Percentiles rank a stretch among this genome's conserved stretches.
These are phyloP conservation scores for Patella ulyssiponensis DNA, from an alignment of 2,888 invertebrate genomes.

Conservation along the genomic window DNA sequence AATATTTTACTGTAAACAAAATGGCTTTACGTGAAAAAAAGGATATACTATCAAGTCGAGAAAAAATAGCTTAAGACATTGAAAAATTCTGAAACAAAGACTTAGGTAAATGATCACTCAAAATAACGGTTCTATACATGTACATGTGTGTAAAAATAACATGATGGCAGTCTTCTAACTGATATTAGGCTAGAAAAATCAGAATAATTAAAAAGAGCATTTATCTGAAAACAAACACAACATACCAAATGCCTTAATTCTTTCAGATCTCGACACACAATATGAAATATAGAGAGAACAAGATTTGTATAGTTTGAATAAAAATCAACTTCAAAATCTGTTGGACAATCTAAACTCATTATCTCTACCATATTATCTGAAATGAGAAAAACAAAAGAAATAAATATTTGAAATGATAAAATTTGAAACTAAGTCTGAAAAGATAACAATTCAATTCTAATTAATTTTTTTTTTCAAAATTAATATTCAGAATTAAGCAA, in stretches of 20 bases:
- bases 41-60: no score
- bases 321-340: slow-evolving; percentile 72
- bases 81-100: slow-evolving; percentile 52
- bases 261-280: slow-evolving; percentile 87
- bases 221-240: slow-evolving; percentile 42
- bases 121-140: neutral
- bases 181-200: neutral
- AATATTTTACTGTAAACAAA: slow-evolving; percentile 51
- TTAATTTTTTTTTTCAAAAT: no score
- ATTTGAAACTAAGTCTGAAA: no score
- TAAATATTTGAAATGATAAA: no score
- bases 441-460: no score
- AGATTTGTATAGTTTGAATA: slow-evolving; percentile 86
- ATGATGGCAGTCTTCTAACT: neutral
- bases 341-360: slow-evolving; percentile 65
- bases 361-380: slow-evolving; percentile 76
- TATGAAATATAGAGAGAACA: slow-evolving; percentile 87
- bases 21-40: no score
- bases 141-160: neutral
- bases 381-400: slow-evolving; percentile 28
- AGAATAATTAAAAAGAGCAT: neutral
- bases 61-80: no score
- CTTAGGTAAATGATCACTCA: no score
- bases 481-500: no score
- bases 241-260: slow-evolving; percentile 88